Conservation (phyloP, 2,797 vertebrate species). For the Cyclura pinguis region DNA sequence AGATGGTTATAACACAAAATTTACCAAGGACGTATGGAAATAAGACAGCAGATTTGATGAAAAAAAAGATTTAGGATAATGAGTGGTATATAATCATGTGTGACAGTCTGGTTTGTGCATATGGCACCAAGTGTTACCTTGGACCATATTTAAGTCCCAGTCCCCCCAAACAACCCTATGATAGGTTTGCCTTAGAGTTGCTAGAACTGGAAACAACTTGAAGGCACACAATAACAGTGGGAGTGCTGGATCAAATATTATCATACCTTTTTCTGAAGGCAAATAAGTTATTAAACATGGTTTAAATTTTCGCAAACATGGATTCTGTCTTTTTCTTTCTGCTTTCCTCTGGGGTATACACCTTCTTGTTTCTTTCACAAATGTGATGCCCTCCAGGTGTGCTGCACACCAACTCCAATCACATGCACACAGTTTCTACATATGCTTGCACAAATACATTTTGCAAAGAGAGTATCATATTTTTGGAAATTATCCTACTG, state of each 20-base stretch:
- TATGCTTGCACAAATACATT: constrained; percentile 1
- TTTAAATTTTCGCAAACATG: background rate
- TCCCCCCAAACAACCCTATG: too few relatives aligned
- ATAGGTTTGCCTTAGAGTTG: too few relatives aligned
- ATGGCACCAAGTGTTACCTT: background rate
- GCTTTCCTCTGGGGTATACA: background rate
- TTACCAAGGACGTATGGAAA: background rate
- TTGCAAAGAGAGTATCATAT: background rate
- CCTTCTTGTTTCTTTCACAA: background rate
- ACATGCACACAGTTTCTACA: background rate
- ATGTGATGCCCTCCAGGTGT: background rate
- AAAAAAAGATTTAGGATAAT: background rate
- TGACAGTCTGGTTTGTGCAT: background rate
- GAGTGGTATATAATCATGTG: background rate
- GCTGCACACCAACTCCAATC: background rate
- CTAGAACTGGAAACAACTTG: too few relatives aligned
- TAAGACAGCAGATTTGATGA: background rate
- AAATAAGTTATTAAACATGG: background rate
- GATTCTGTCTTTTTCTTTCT: background rate
- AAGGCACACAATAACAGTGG: too few relatives aligned
- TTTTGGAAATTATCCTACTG: constrained; percentile 76
- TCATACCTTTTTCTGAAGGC: background rate
- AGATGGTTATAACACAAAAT: background rate
- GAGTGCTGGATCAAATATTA: too few relatives aligned
- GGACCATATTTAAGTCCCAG: too few relatives aligned